These are phyloP conservation scores for Tetrao urogallus DNA, from an alignment of 2,113 vertebrate species.

Conservation along the genomic window DNA sequence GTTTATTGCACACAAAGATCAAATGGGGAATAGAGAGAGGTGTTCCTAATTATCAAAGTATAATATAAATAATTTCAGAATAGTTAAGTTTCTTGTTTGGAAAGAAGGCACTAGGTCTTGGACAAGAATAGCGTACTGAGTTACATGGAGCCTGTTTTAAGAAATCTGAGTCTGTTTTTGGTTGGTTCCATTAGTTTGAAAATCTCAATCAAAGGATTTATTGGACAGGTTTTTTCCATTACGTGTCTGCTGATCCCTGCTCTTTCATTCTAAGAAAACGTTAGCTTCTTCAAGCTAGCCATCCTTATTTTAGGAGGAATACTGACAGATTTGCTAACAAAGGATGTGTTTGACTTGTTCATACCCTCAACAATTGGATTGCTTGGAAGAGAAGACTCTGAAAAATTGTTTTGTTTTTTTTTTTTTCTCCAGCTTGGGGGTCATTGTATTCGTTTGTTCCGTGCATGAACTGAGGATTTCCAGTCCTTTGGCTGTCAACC, in stretches of 20 bases:
- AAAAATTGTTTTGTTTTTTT: not conserved
- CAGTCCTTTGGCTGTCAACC: not conserved
- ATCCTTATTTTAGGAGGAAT: not conserved
- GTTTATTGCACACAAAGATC: not conserved
- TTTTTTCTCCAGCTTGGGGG: not conserved
- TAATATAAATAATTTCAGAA: not conserved
- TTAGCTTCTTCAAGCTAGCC: not conserved
- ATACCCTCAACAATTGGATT: not conserved
- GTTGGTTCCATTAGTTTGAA: not conserved
- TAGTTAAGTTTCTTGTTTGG: not conserved
- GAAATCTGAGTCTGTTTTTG: not conserved
- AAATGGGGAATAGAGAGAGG: not conserved
- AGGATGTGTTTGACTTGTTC: not conserved
- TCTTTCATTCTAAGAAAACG: not conserved
- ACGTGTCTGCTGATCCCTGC: not conserved
- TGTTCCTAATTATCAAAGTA: not conserved
- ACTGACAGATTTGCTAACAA: not conserved
- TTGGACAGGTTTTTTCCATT: not conserved
- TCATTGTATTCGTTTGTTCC: not conserved
- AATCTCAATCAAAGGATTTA: not conserved
- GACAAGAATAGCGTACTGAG: not conserved
- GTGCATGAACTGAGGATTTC: constrained; percentile 16
- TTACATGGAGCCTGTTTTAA: not conserved
- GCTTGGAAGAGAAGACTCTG: not conserved
- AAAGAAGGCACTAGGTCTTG: not conserved